Base-by-base conservation (phyloP, 1,140 invertebrate species). In the Solenopsis fugax region DNA sequence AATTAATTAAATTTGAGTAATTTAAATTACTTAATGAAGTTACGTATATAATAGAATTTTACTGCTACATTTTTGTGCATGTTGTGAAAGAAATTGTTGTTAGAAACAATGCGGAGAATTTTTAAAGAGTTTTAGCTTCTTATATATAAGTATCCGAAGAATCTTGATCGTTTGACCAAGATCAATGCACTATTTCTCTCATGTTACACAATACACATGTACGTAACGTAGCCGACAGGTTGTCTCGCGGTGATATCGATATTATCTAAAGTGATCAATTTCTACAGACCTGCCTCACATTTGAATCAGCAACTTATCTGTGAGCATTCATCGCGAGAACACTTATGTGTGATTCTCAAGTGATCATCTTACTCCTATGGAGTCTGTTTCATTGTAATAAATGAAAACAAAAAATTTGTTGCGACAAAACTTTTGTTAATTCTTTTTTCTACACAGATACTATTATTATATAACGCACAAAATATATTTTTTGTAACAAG, bases 251-350 rank as follows among this genome's bases (percentile, higher is more conserved):
- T 16, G 58, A n/a, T 48, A 78, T 78, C 10, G 12, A 65, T 65
- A 10, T 50, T 65, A 78, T 78, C 75, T 78, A 34, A 64, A 78
- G 24, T 64, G 18, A 48, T 77, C 6, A 21, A 65, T 10, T 65
- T 64, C 16, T 75, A 60, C 1, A 48, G 41, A 77, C 24, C 21
- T 29, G 54, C 24, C 56, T 48, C 29, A 60, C 37, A 9, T 29
- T 16, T 45, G 18, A 78, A 78, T 78, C 24, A 64, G 16, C 16
- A 9, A 65, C 18, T 78, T 65, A 78, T 78, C 10, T 64, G 2
- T 37, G 34, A 18, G 29, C 41, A 4, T n/a, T 64, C 45, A 24
- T 48, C 18, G 12, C 5, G 5, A 77, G 12, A 78, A 34, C 2
- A 24, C 12, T 9, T 56, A 4, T n/a, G n/a, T 56, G 10, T 37